Percentiles rank a stretch among this genome's conserved stretches.
Evolutionary conservation across 2,888 invertebrate genomes (phyloP).

Genomic region (Eurytoma adleriae): DNA sequence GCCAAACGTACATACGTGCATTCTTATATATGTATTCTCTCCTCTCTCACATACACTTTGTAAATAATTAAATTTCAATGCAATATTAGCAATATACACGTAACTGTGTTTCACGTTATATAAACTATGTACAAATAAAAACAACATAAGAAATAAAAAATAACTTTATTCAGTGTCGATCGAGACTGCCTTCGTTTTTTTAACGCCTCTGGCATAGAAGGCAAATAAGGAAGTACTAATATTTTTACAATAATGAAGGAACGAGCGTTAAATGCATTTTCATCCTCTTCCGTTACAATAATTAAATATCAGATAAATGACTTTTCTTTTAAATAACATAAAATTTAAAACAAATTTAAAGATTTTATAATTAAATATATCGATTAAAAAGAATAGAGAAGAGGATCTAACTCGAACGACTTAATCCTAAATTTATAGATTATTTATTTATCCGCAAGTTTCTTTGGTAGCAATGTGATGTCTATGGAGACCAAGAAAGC

Average conservation of each 20-base stretch:
- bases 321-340: neutral
- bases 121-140: conserved; percentile 71
- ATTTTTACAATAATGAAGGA: conserved; percentile 56
- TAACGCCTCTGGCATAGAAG: conserved; percentile 37
- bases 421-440: conserved; percentile 52
- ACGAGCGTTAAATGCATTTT: conserved; percentile 58
- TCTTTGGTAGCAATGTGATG: conserved; percentile 75
- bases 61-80: conserved; percentile 53
- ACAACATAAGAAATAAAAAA: conserved; percentile 62
- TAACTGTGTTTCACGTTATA: conserved; percentile 54
- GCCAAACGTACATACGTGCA: conserved; percentile 56
- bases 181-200: conserved; percentile 42
- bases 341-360: conserved; percentile 13
- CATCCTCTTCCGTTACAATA: conserved; percentile 42
- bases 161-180: conserved; percentile 54
- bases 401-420: conserved; percentile 52
- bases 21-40: conserved; percentile 56
- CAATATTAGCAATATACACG: conserved; percentile 57
- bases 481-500: conserved; percentile 70
- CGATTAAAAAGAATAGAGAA: conserved; percentile 37
- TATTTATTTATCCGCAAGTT: conserved; percentile 58
- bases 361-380: conserved; percentile 6
- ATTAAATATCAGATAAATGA: neutral
- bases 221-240: conserved; percentile 53
- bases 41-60: conserved; percentile 37